phyloP scores from a whole-genome alignment of 2,888 invertebrate genomes.

The Xestia sexstrigata region DNA sequence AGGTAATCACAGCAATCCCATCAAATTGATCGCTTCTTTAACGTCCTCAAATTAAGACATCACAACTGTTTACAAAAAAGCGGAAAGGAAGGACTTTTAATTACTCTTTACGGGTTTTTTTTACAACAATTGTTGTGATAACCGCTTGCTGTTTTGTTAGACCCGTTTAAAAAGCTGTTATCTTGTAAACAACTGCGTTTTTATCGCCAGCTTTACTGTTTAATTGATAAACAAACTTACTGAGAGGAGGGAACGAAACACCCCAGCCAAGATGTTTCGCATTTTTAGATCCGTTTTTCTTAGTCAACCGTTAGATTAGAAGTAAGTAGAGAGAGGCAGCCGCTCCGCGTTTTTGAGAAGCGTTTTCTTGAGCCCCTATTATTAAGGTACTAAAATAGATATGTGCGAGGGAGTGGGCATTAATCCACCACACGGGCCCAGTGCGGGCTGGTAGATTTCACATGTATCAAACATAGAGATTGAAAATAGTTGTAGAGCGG shows the following conservation, averaged over 20 bases:
- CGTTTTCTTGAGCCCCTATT: too few species aligned
- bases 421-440: too few species aligned
- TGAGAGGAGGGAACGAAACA: not conserved
- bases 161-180: conserved; percentile 65
- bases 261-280: conserved; percentile 11
- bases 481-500: too few species aligned
- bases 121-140: conserved; percentile 59
- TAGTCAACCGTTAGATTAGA: not conserved
- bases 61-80: conserved; percentile 47
- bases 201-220: conserved; percentile 52
- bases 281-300: conserved; percentile 11
- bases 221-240: conserved; percentile 60
- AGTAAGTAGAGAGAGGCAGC: not conserved
- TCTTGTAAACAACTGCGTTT: conserved; percentile 60
- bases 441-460: too few species aligned
- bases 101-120: conserved; percentile 47
- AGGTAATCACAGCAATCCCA: conserved; percentile 30
- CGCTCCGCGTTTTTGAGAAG: not conserved
- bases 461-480: too few species aligned
- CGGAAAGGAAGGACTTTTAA: conserved; percentile 53
- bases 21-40: conserved; percentile 48
- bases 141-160: conserved; percentile 55
- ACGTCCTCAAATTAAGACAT: conserved; percentile 66
- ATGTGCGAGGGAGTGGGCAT: too few species aligned
- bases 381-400: too few species aligned